A percentile compares a stretch with the other conserved stretches of the same genome.
phyloP scores from a whole-genome alignment of 2,113 vertebrate species.

The Parotia lawesii region DNA sequence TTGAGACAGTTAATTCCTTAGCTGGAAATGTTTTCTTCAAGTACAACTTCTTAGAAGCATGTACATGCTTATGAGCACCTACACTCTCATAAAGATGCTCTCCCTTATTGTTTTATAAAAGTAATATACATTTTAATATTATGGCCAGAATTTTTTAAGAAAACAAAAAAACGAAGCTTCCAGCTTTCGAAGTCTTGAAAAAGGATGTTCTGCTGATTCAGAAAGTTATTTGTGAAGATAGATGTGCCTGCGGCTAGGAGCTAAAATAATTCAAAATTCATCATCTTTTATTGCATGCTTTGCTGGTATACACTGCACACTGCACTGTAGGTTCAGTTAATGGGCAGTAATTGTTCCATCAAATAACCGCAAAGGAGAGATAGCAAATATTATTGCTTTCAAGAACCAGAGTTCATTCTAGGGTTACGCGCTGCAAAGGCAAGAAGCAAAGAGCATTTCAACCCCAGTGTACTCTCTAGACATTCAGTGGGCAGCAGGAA shows the following conservation, averaged over 20 bases:
- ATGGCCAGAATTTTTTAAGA: not conserved
- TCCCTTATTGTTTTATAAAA: not conserved
- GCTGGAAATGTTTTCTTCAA: not conserved
- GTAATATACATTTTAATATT: not conserved
- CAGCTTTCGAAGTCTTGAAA: not conserved
- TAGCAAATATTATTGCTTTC: not conserved
- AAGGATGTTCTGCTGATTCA: not conserved
- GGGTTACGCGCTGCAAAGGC: not conserved
- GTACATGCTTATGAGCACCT: not conserved
- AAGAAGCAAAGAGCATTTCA: not conserved
- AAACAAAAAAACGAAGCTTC: not conserved
- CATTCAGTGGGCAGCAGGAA: not conserved
- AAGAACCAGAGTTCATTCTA: not conserved
- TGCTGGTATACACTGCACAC: not conserved
- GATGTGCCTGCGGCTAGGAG: not conserved
- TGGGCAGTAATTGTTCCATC: not conserved
- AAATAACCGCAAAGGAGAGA: conserved; percentile 14
- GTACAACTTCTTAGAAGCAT: not conserved
- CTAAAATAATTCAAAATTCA: conserved; percentile 17
- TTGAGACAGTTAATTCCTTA: not conserved
- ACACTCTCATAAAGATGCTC: not conserved
- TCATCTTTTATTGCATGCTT: conserved; percentile 10
- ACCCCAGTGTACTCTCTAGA: not conserved
- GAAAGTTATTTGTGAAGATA: not conserved
- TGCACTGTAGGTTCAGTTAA: not conserved